These are phyloP conservation scores for Perizoma flavofasciatum DNA, from an alignment of 2,888 invertebrate species.

Conservation along the genomic window DNA sequence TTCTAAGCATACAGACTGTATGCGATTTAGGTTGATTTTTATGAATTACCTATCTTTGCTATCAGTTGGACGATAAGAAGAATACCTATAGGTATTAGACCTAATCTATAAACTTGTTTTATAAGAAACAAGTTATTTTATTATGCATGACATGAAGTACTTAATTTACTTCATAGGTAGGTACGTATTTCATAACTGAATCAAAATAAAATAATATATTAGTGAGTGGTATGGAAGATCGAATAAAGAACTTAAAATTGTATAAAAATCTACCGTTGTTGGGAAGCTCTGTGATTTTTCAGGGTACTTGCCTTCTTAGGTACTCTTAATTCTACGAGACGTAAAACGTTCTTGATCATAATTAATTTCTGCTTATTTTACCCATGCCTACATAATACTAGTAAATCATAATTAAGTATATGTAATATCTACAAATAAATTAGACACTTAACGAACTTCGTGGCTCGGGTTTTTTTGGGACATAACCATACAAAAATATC, in stretches of 20 bases:
- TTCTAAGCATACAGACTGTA: no score
- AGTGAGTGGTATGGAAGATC: no score
- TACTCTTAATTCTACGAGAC: not conserved
- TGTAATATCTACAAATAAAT: conserved; percentile 42
- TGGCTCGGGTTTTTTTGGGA: conserved; percentile 82
- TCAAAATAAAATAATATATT: no score
- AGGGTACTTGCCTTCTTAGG: not conserved
- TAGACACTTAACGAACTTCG: conserved; percentile 69
- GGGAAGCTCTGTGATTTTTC: conserved; percentile 2
- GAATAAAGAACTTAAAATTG: not conserved
- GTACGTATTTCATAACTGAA: no score
- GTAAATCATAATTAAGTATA: not conserved
- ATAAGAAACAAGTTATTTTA: no score
- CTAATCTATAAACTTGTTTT: no score
- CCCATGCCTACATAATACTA: not conserved
- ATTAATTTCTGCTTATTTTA: not conserved
- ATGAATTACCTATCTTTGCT: not conserved
- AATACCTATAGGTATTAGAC: no score
- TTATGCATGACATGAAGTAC: no score
- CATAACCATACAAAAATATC: conserved; percentile 96
- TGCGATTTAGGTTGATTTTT: not conserved
- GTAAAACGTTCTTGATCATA: not conserved
- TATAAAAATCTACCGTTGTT: conserved; percentile 1
- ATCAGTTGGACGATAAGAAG: no score
- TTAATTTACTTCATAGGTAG: no score